Conservation (phyloP, 1,140 invertebrate genomes). For the Ostrea denselamellosa region DNA sequence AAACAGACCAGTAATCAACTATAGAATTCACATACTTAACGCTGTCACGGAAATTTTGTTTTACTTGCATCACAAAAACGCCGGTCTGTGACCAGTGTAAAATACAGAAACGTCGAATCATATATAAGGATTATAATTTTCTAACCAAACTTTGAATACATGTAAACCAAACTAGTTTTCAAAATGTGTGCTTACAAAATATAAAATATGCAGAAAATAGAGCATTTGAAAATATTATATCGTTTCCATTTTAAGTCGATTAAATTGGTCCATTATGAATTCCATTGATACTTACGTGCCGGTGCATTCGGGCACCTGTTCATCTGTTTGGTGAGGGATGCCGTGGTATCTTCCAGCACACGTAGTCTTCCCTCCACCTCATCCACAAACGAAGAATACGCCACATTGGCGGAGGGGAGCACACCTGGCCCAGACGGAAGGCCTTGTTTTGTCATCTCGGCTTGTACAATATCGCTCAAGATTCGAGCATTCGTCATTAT, state of each 20-base stretch:
- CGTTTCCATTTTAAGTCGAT: too few relatives aligned
- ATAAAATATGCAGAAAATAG: background rate
- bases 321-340: slow-evolving; percentile 36
- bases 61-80: background rate
- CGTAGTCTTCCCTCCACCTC: slow-evolving; percentile 46
- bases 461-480: slow-evolving; percentile 27
- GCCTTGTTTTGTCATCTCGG: slow-evolving; percentile 11
- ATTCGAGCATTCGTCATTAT: background rate
- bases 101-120: too few relatives aligned
- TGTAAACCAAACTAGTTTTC: background rate
- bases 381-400: slow-evolving; percentile 50
- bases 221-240: background rate
- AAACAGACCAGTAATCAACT: background rate
- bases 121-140: too few relatives aligned
- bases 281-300: slow-evolving; percentile 7
- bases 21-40: background rate
- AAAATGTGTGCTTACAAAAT: background rate
- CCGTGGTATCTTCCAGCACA: slow-evolving; percentile 33
- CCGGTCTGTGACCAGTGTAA: too few relatives aligned
- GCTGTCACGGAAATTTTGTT: background rate
- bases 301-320: slow-evolving; percentile 42
- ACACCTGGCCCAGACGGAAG: background rate
- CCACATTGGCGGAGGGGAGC: slow-evolving; percentile 27
- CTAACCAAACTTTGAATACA: too few relatives aligned
- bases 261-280: background rate